Percentiles rank a stretch among this genome's conserved stretches.
Evolutionary conservation across 2,113 vertebrate genomes (phyloP).

Genomic region (Piprites chloris): DNA sequence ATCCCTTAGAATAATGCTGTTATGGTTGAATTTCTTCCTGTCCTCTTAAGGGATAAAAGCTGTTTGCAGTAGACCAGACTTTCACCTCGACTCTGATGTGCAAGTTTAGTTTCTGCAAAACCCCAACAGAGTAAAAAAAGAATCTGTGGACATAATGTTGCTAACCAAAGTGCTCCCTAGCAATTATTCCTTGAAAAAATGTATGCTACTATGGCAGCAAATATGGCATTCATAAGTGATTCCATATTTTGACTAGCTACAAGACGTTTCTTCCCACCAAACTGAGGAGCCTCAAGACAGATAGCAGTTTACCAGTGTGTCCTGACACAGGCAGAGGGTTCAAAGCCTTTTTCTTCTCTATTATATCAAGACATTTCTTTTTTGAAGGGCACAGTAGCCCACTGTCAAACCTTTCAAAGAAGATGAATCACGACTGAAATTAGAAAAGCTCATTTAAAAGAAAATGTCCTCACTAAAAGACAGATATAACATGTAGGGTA

Average conservation of each 20-base stretch:
- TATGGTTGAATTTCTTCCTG: not conserved
- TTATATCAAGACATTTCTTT: not conserved
- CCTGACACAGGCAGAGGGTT: not conserved
- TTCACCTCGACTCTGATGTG: not conserved
- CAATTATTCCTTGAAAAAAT: not conserved
- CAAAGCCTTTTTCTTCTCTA: not conserved
- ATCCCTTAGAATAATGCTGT: not conserved
- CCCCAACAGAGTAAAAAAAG: not conserved
- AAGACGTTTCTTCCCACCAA: not conserved
- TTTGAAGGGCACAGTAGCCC: not conserved
- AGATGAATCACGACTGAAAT: not conserved
- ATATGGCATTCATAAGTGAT: not conserved
- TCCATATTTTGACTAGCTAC: not conserved
- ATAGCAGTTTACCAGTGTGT: not conserved
- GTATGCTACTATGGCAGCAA: not conserved
- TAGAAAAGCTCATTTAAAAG: not conserved
- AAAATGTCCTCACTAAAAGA: not conserved
- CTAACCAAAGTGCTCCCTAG: not conserved
- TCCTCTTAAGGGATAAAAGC: not conserved
- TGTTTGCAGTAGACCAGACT: not conserved
- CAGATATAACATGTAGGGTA: fast-evolving
- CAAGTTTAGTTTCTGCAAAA: not conserved
- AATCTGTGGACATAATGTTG: not conserved
- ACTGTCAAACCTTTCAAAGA: not conserved
- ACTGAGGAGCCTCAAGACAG: not conserved